These are phyloP conservation scores for Myathropa florea DNA, from an alignment of 2,888 invertebrate genomes.

Conservation along the genomic window DNA sequence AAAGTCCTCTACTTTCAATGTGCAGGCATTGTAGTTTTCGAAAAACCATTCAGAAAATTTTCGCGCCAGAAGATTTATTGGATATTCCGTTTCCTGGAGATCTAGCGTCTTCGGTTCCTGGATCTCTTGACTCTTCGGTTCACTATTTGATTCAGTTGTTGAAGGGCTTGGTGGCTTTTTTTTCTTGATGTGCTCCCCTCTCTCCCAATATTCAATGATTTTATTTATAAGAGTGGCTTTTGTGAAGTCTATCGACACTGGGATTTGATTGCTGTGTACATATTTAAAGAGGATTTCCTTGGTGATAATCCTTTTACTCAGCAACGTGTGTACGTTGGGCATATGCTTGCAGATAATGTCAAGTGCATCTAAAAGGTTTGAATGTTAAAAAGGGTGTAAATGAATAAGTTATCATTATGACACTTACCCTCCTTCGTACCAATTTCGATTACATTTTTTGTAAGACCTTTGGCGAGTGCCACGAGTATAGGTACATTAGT, in stretches of 20 bases:
- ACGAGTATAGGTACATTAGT: slow-evolving; percentile 73
- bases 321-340: slow-evolving; percentile 80
- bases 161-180: not conserved
- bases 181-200: slow-evolving; percentile 5
- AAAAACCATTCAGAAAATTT: slow-evolving; percentile 84
- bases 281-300: slow-evolving; percentile 83
- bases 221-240: slow-evolving; percentile 82
- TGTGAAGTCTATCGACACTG: slow-evolving; percentile 81
- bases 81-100: slow-evolving; percentile 72
- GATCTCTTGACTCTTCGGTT: too few species aligned
- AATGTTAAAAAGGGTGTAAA: not conserved
- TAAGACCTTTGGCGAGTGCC: slow-evolving; percentile 75
- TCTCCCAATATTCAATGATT: slow-evolving; percentile 81
- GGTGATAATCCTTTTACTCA: slow-evolving; percentile 82
- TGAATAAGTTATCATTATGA: not conserved
- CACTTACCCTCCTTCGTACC: slow-evolving; percentile 73
- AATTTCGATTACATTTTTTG: slow-evolving; percentile 75
- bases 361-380: slow-evolving; percentile 81
- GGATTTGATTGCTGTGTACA: slow-evolving; percentile 81
- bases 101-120: not conserved
- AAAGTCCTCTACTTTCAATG: slow-evolving; percentile 82
- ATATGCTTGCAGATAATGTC: slow-evolving; percentile 82
- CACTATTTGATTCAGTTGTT: not conserved
- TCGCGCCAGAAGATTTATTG: slow-evolving; percentile 81
- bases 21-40: slow-evolving; percentile 78